These are phyloP conservation scores for Uloborus diversus DNA, from an alignment of 1,140 invertebrate species.

Conservation along the genomic window DNA sequence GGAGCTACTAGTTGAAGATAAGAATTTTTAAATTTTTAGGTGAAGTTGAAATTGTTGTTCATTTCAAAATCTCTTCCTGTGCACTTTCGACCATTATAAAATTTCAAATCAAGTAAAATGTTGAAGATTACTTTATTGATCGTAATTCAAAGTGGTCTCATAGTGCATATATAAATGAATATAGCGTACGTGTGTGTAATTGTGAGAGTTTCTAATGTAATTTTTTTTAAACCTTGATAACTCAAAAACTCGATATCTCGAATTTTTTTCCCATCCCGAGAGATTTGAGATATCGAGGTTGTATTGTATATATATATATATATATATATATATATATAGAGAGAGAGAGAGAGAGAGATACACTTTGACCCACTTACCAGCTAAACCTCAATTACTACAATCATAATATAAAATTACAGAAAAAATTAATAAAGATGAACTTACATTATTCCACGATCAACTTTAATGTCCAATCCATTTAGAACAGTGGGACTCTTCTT, in stretches of 20 bases:
- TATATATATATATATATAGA: not conserved
- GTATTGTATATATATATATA: not conserved
- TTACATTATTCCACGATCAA: conserved; percentile 32
- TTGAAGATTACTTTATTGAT: no score
- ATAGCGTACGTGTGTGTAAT: no score
- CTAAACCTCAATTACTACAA: not conserved
- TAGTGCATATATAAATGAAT: no score
- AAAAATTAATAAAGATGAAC: not conserved
- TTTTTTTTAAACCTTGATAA: no score
- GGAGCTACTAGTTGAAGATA: no score
- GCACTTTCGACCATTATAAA: no score
- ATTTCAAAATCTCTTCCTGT: no score
- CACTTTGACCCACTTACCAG: not conserved
- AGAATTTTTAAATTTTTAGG: no score
- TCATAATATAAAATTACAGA: not conserved
- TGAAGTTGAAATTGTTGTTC: no score
- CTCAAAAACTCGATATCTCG: not conserved
- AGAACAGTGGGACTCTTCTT: not conserved
- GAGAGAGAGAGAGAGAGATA: not conserved
- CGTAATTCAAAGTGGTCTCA: no score
- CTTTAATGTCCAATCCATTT: conserved; percentile 16
- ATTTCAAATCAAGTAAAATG: no score
- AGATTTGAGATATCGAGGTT: not conserved
- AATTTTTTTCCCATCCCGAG: not conserved
- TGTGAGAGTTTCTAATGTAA: no score